A percentile compares a stretch with the other conserved stretches of the same genome.
phyloP scores from a whole-genome alignment of 2,888 invertebrate species.

The Ophion ventricosus region DNA sequence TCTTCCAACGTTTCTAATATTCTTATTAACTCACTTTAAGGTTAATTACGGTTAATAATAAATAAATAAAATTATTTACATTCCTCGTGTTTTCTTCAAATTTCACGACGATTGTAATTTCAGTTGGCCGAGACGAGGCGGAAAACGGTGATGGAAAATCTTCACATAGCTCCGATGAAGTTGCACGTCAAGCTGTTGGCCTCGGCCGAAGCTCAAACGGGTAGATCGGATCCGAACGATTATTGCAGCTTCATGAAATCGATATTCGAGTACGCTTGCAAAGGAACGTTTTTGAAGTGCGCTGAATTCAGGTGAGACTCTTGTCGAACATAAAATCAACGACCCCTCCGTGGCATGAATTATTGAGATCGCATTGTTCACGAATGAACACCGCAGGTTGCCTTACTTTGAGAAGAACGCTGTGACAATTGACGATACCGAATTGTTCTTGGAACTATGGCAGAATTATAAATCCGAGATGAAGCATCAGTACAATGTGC shows the following conservation, averaged over 20 bases:
- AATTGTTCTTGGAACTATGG: constrained; percentile 85
- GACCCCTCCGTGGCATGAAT: not conserved
- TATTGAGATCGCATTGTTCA: constrained; percentile 13
- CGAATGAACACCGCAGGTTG: constrained; percentile 84
- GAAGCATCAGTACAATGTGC: constrained; percentile 92
- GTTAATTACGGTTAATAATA: not conserved
- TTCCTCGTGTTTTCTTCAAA: not conserved
- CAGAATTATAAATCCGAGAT: constrained; percentile 89
- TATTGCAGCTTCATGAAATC: constrained; percentile 76
- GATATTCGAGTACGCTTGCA: constrained; percentile 78
- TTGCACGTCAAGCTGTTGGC: constrained; percentile 86
- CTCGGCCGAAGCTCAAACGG: constrained; percentile 74
- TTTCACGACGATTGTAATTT: not conserved
- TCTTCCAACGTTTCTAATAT: not conserved
- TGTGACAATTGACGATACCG: constrained; percentile 84
- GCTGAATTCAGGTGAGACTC: constrained; percentile 75
- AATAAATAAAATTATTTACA: not conserved
- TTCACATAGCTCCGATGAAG: constrained; percentile 86
- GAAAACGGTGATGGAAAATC: constrained; percentile 84
- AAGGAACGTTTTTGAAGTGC: constrained; percentile 76
- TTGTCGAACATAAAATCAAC: not conserved
- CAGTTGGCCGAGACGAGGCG: constrained; percentile 65
- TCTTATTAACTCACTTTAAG: not conserved
- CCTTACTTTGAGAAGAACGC: constrained; percentile 88
- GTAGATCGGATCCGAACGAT: constrained; percentile 71